phyloP scores from a whole-genome alignment of 2,888 invertebrate genomes.

The Philereme vetulata region DNA sequence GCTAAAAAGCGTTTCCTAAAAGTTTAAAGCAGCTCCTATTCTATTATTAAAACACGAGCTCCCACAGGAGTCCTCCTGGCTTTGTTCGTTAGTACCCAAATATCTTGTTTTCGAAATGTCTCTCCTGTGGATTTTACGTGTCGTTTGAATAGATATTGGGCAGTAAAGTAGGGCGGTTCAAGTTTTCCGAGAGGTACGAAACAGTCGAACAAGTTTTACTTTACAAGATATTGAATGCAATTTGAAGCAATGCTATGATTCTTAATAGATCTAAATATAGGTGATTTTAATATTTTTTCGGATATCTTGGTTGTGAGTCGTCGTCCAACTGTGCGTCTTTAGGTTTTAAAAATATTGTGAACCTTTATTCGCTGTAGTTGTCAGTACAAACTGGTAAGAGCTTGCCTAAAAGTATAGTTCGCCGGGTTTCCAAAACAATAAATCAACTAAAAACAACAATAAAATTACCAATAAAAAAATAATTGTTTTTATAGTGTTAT shows the following conservation, averaged over 20 bases:
- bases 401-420: too few relatives aligned
- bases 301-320: too few relatives aligned
- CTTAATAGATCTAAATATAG: too few relatives aligned
- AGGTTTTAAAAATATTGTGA: too few relatives aligned
- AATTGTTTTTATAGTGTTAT: too few relatives aligned
- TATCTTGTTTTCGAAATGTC: constrained; percentile 51
- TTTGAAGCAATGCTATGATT: not conserved
- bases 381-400: too few relatives aligned
- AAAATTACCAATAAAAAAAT: too few relatives aligned
- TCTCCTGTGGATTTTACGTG: constrained; percentile 45
- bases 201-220: constrained; percentile 1
- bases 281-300: too few relatives aligned
- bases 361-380: too few relatives aligned
- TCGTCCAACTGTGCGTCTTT: too few relatives aligned
- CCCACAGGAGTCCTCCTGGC: constrained; percentile 39
- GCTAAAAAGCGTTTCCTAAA: not conserved
- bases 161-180: constrained; percentile 35
- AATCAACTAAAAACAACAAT: too few relatives aligned
- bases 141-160: constrained; percentile 50
- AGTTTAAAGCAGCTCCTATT: constrained; percentile 8
- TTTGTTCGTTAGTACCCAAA: constrained; percentile 46
- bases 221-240: constrained; percentile 1
- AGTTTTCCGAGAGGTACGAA: constrained; percentile 26
- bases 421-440: too few relatives aligned
- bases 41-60: constrained; percentile 26